These are phyloP conservation scores for Ptiloglossa arizonensis DNA, from an alignment of 1,140 invertebrate genomes.

Conservation along the genomic window DNA sequence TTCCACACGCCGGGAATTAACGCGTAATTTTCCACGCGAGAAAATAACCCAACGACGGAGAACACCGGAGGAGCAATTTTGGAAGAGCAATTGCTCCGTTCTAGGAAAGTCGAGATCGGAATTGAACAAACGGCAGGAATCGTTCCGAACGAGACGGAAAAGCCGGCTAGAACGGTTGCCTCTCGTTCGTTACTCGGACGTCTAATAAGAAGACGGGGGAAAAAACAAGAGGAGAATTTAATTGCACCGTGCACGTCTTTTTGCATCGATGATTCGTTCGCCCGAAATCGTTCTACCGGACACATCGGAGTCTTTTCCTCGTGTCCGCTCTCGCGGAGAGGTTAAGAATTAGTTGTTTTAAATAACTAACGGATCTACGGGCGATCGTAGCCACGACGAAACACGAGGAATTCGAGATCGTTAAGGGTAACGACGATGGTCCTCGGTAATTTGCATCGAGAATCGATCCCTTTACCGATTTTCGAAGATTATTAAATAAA, in stretches of 20 bases:
- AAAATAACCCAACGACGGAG: too few species aligned
- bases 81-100: too few species aligned
- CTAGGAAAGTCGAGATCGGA: not conserved
- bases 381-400: not conserved
- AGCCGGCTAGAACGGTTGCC: not conserved
- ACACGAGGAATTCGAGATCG: conserved; percentile 21
- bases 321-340: not conserved
- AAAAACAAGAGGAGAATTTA: not conserved
- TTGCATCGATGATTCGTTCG: not conserved
- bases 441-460: too few species aligned
- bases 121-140: not conserved
- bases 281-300: not conserved
- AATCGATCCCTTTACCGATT: too few species aligned
- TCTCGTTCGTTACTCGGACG: not conserved
- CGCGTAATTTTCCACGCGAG: too few species aligned
- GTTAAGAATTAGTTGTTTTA: conserved; percentile 2
- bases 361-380: too few species aligned
- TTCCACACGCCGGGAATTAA: too few species aligned
- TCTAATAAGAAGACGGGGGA: not conserved
- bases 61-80: too few species aligned
- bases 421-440: conserved; percentile 23
- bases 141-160: not conserved
- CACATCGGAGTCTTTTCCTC: not conserved
- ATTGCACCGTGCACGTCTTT: not conserved
- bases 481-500: too few species aligned